Evolutionary conservation across 2,797 vertebrate species (phyloP).

Genomic region (Helarctos malayanus): DNA sequence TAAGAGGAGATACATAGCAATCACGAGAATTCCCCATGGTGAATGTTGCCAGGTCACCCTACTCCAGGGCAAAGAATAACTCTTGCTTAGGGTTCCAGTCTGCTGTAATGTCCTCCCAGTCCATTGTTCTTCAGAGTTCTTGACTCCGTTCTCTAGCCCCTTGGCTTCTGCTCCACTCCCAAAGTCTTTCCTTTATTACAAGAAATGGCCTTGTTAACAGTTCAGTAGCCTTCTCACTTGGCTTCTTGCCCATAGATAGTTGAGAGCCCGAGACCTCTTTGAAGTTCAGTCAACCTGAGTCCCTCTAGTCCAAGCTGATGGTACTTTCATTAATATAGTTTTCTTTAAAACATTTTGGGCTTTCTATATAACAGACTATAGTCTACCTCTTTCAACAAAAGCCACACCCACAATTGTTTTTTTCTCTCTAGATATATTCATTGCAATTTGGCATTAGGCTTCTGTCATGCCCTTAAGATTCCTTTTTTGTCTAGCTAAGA

Average conservation of each 20-base stretch:
- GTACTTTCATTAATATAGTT: not conserved
- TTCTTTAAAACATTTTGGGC: not conserved
- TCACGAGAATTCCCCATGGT: not conserved
- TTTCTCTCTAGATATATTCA: not conserved
- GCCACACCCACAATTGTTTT: not conserved
- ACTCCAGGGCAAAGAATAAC: not conserved
- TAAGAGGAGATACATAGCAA: not conserved
- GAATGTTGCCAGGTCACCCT: not conserved
- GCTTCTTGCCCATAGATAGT: not conserved
- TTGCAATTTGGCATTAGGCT: not conserved
- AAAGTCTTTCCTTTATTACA: not conserved
- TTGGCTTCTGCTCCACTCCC: not conserved
- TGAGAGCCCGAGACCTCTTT: not conserved
- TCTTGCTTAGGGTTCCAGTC: not conserved
- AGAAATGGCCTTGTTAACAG: not conserved
- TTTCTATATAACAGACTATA: not conserved
- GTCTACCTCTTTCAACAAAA: not conserved
- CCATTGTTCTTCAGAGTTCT: not conserved
- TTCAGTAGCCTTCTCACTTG: not conserved
- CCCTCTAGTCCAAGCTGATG: not conserved
- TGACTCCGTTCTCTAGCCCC: not conserved
- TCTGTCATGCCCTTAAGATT: not conserved
- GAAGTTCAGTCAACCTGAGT: not conserved
- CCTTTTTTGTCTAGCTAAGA: slow-evolving; percentile 9
- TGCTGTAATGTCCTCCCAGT: not conserved